A percentile compares a stretch with the other conserved stretches of the same genome.
Conservation (phyloP, 2,797 vertebrate species). For the Siniperca undulata region DNA sequence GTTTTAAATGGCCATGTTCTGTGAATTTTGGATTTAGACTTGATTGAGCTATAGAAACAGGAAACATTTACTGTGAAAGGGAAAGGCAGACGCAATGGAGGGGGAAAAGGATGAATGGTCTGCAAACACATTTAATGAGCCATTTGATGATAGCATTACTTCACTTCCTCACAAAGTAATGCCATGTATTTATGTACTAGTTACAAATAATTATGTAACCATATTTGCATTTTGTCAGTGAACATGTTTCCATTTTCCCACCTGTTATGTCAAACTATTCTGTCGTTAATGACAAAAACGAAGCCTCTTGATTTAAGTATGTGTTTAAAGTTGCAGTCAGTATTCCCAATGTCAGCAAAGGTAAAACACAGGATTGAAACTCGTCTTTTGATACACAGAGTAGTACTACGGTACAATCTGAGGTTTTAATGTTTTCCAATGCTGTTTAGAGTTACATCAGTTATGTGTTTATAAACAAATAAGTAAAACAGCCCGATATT, state of each 20-base stretch:
- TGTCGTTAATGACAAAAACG: neutral
- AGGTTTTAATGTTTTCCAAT: neutral
- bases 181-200: neutral
- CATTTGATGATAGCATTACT: constrained; percentile 16
- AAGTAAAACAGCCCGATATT: too few species aligned
- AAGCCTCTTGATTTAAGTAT: too few species aligned
- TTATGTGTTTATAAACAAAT: neutral
- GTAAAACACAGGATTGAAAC: neutral
- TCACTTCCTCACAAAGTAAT: constrained; percentile 29
- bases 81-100: neutral
- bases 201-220: neutral
- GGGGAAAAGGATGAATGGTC: constrained; percentile 26
- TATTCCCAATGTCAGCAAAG: neutral
- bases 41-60: constrained; percentile 40
- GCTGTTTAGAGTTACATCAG: neutral
- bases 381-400: neutral
- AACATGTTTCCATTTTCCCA: neutral
- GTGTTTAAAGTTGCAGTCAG: neutral
- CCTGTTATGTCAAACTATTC: neutral
- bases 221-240: neutral
- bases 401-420: neutral
- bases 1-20: neutral
- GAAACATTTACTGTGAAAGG: constrained; percentile 33
- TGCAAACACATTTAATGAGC: constrained; percentile 50
- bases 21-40: neutral